Base-by-base conservation (phyloP, 2,797 vertebrate species). In the Tenualosa thibaudeaui region DNA sequence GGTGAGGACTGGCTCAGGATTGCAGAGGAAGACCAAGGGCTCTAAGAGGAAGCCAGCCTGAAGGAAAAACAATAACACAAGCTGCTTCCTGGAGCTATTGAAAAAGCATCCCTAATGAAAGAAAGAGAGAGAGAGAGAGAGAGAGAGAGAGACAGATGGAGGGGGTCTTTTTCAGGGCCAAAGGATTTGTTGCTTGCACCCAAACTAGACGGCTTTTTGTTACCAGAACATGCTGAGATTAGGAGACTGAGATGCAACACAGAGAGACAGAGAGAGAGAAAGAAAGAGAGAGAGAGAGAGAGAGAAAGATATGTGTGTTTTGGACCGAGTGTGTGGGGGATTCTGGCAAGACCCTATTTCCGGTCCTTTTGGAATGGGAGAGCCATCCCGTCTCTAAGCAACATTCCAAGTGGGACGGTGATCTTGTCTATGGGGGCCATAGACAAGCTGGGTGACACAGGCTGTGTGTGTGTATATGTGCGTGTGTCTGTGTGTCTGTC, bases 31-130 rank as follows among this genome's bases (percentile, higher is more conserved):
- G 43, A 37, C 31, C 68, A 75, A 53, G 78, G 26, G 13, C 85
- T 81, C 15, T 50, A 50, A 82, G 60, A 84, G 81, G 37, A 87
- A 81, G 65, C 37, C 68, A 31, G 81, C 24, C 81, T 40, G 54
- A 10, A 31, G 54, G 53, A 68, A 84, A 75, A 83, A 56, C 50
- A 81, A 83, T 37, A 86, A 83, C 53, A 81, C 81, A 83, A 85
- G 50, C 53, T 65, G 83, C n/a, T 84, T 53, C 65, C 81, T 85
- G 58, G 43, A 12, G 26, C 83, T 81, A 60, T 56, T 3, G 54
- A 40, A 84, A 84, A 15, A 56, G 40, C 15, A 37, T 15, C 15
- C 37, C 68, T 75, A 43, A 85, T 56, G n/a, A 15, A 15, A 43
- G 37, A 75, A 15, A 43, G 68, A 75, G 13, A 43, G 65, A 71